Evolutionary conservation across 2,888 invertebrate genomes (phyloP).

Genomic region (Acronicta alni): DNA sequence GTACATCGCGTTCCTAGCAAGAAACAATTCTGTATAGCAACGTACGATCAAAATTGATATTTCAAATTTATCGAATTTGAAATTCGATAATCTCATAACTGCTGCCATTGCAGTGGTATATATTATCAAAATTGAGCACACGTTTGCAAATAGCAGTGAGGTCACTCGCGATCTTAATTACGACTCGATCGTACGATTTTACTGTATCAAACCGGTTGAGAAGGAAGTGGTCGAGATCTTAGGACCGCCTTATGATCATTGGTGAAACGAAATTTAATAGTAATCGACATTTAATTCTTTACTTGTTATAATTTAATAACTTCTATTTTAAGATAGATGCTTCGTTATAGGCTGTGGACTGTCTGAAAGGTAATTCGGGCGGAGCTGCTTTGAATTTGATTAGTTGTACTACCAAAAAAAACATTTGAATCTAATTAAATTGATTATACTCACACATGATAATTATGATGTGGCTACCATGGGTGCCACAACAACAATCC

Average conservation of each 20-base stretch:
- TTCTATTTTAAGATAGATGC: too few relatives aligned
- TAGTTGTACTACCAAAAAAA: constrained; percentile 18
- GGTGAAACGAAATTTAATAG: constrained; percentile 3
- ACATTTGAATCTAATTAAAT: constrained; percentile 34
- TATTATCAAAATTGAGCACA: constrained; percentile 49
- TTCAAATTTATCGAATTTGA: constrained; percentile 7
- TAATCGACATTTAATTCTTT: neutral
- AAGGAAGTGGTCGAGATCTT: constrained; percentile 42
- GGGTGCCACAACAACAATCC: constrained; percentile 22
- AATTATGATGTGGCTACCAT: constrained; percentile 11
- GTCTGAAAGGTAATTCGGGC: constrained; percentile 23
- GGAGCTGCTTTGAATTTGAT: constrained; percentile 20
- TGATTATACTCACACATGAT: constrained; percentile 21
- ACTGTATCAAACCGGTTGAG: constrained; percentile 52
- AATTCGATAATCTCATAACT: constrained; percentile 15
- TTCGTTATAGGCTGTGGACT: neutral
- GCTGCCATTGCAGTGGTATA: constrained; percentile 31
- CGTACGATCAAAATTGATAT: neutral
- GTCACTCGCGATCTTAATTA: constrained; percentile 51
- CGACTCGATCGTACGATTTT: constrained; percentile 49
- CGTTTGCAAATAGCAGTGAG: constrained; percentile 41
- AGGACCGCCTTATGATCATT: constrained; percentile 21
- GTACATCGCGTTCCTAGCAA: too few relatives aligned
- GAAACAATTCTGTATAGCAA: too few relatives aligned
- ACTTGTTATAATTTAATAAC: too few relatives aligned